Base-by-base conservation (phyloP, 2,797 vertebrate species). In the Aeoliscus strigatus region DNA sequence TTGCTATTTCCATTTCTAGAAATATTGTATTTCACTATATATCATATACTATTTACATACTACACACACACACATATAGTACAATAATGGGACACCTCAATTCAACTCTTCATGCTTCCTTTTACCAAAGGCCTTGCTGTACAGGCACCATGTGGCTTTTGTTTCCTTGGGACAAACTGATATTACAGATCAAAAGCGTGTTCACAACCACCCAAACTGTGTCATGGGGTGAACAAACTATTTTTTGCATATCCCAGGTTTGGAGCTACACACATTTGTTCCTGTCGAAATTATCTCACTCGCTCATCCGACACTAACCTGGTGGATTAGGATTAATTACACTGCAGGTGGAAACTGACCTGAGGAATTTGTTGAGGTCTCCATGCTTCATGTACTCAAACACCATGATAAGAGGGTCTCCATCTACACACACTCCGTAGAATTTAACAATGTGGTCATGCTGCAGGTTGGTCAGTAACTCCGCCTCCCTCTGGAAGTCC, bases 361-460 rank as follows among this genome's bases (percentile, higher is more conserved):
- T 94, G 59, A 99, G 88, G 80, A 99, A 99, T 61, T 96, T 99
- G 79, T 99, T 99, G 66, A 99, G 92, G 79, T 99, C 96, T 4
- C 96, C 96, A 0, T 99, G 95, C 73, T 96, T 97, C 96, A 99
- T 99, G 87, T 98, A 99, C 67, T 99, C 96, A 1, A 99, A 99
- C 60, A 99, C 93, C 94, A 99, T 99, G 79, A 98, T 98, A 77
- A 99, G 94, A 0, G 94, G 96, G 54, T 99, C 95, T 0, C 94
- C 96, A 0, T 99, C 96, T 0, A 96, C 94, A 1, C 96, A 99
- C 43, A 99, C 94, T 0, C 96, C 96, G 0, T 96, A 97, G 68
- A 98, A 99, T 48, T 93, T 96, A 44, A 99, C 96, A 0, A 99
- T 99, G 84, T 99, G 95, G 27, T 98, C 93, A 0, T 99, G 96